Evolutionary conservation across 2,113 vertebrate species (phyloP).

Genomic region (Antigone vipio): DNA sequence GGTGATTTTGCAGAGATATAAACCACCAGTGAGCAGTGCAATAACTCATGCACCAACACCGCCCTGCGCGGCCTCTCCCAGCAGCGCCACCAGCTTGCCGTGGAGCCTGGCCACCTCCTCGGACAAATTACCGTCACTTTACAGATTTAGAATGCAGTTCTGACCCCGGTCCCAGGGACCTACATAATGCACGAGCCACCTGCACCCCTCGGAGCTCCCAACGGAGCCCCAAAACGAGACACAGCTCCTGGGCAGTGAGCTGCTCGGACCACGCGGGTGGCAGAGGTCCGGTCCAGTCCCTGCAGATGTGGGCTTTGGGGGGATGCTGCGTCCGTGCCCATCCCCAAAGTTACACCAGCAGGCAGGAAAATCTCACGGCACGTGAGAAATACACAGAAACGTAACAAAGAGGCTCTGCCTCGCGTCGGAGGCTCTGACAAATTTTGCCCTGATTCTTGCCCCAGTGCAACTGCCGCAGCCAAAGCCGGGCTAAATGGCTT

Average conservation of each 20-base stretch:
- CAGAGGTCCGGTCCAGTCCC: not conserved
- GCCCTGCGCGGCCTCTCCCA: not conserved
- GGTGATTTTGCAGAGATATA: not conserved
- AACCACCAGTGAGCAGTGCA: not conserved
- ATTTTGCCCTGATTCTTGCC: not conserved
- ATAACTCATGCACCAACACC: rapidly evolving
- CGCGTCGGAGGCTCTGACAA: not conserved
- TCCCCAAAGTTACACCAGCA: not conserved
- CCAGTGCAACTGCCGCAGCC: not conserved
- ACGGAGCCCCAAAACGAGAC: rapidly evolving
- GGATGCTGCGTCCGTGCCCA: not conserved
- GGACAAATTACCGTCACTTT: not conserved
- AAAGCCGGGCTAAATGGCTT: not conserved
- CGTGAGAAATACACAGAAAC: not conserved
- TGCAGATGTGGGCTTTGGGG: rapidly evolving
- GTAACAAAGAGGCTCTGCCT: not conserved
- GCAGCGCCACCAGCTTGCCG: not conserved
- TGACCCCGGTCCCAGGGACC: not conserved
- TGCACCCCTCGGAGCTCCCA: not conserved
- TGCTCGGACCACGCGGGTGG: rapidly evolving
- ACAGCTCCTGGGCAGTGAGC: not conserved
- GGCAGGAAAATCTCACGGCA: not conserved
- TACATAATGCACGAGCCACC: rapidly evolving
- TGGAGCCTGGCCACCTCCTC: not conserved
- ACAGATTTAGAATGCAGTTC: not conserved